Conservation (phyloP, 2,888 invertebrate genomes). For the Watsonalla binaria region DNA sequence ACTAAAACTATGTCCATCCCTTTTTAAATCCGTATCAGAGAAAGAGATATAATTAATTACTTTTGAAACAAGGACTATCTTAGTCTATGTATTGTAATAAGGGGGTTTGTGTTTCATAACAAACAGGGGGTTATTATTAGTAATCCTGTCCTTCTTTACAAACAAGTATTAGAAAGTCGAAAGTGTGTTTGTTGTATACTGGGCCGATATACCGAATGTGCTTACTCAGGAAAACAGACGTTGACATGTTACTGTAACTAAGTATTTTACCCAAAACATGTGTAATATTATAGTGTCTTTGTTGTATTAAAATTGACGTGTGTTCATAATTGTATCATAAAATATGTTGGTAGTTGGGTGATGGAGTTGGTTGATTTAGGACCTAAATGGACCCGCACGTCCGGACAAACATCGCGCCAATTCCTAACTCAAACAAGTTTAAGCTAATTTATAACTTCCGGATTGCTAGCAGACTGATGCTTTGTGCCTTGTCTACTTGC, state of each 20-base stretch:
- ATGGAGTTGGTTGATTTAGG: slow-evolving; percentile 64
- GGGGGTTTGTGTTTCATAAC: no score
- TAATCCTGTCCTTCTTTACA: not conserved
- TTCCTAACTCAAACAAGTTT: slow-evolving; percentile 73
- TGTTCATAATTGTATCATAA: slow-evolving; percentile 41
- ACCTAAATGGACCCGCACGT: slow-evolving; percentile 72
- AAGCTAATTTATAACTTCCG: slow-evolving; percentile 74
- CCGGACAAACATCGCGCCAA: slow-evolving; percentile 72
- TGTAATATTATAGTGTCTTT: slow-evolving; percentile 7
- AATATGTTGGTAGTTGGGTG: slow-evolving; percentile 50
- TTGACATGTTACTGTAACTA: slow-evolving; percentile 1
- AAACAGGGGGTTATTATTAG: no score
- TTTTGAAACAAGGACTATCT: no score
- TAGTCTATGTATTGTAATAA: no score
- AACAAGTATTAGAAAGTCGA: no score
- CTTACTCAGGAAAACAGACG: no score
- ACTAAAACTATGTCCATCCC: no score
- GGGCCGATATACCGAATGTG: no score
- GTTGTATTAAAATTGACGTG: slow-evolving; percentile 6
- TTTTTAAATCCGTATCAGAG: no score
- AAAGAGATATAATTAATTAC: no score
- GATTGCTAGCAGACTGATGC: slow-evolving; percentile 54
- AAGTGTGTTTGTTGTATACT: not conserved
- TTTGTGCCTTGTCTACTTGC: slow-evolving; percentile 23
- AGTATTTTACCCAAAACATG: not conserved